phyloP scores from a whole-genome alignment of 2,113 vertebrate genomes.

The Mohoua ochrocephala region DNA sequence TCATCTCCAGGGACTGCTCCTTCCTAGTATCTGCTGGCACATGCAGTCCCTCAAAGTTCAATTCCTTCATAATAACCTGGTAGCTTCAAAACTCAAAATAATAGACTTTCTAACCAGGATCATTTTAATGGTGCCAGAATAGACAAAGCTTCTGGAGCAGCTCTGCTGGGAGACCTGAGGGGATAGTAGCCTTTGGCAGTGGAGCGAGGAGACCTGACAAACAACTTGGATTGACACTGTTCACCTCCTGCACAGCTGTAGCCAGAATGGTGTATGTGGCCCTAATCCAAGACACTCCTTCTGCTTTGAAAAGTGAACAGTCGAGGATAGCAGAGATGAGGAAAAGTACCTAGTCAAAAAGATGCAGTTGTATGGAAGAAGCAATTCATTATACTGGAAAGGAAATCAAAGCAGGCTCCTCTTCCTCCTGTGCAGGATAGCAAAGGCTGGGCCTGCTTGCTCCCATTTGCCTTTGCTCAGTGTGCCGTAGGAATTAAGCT shows the following conservation, averaged over 20 bases:
- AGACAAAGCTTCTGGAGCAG: background rate
- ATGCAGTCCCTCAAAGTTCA: background rate
- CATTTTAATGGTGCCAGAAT: background rate
- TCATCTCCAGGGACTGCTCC: background rate
- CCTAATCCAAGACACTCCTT: background rate
- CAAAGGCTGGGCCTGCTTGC: background rate
- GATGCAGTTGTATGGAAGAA: background rate
- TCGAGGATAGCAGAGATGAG: background rate
- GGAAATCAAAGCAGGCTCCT: background rate
- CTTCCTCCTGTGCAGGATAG: background rate
- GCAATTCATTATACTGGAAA: background rate
- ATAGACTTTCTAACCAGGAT: background rate
- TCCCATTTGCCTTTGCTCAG: background rate
- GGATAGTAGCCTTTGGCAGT: background rate
- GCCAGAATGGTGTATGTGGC: background rate
- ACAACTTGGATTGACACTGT: background rate
- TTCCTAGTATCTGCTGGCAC: background rate
- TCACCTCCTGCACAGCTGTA: background rate
- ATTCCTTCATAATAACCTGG: background rate
- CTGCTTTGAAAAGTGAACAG: background rate
- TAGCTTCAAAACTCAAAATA: background rate
- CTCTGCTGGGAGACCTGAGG: background rate
- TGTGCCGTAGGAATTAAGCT: background rate
- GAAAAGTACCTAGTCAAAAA: background rate
- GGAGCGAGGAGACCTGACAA: background rate